These are phyloP conservation scores for Sebastolobus alascanus DNA, from an alignment of 2,797 vertebrate species.

Conservation along the genomic window DNA sequence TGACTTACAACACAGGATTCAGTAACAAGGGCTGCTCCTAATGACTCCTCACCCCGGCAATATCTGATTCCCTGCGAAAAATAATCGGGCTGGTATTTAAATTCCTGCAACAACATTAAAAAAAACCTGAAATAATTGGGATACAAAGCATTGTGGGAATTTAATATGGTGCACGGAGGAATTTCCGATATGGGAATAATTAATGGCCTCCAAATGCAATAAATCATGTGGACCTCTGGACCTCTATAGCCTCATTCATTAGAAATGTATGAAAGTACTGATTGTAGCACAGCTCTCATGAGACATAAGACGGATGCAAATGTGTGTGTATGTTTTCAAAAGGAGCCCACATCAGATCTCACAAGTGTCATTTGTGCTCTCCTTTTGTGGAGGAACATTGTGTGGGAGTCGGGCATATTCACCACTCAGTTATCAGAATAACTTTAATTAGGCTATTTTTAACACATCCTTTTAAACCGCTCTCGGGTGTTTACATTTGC, in stretches of 20 bases:
- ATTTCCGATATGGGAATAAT: constrained; percentile 59
- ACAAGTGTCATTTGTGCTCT: constrained; percentile 67
- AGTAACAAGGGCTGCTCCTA: constrained; percentile 75
- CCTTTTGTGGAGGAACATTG: constrained; percentile 64
- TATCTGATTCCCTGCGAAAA: constrained; percentile 70
- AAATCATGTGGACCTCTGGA: constrained; percentile 52
- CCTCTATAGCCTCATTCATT: constrained; percentile 38
- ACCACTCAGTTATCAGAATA: constrained; percentile 75
- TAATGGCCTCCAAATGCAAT: constrained; percentile 58
- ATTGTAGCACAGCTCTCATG: constrained; percentile 16
- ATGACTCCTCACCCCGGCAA: constrained; percentile 79
- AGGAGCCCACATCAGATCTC: constrained; percentile 48
- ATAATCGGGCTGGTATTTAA: constrained; percentile 63
- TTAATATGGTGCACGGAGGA: constrained; percentile 38
- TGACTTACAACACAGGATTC: constrained; percentile 80
- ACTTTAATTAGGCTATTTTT: constrained; percentile 86
- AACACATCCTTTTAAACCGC: constrained; percentile 78
- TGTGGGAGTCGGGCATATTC: constrained; percentile 75
- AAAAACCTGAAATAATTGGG: constrained; percentile 57
- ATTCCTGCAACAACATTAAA: constrained; percentile 48
- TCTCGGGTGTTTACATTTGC: constrained; percentile 81
- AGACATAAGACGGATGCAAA: constrained; percentile 44
- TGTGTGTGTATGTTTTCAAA: constrained; percentile 21
- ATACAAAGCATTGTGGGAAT: constrained; percentile 34
- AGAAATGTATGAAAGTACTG: constrained; percentile 42